These are phyloP conservation scores for Plagiodera versicolora DNA, from an alignment of 2,888 invertebrate genomes.

Conservation along the genomic window DNA sequence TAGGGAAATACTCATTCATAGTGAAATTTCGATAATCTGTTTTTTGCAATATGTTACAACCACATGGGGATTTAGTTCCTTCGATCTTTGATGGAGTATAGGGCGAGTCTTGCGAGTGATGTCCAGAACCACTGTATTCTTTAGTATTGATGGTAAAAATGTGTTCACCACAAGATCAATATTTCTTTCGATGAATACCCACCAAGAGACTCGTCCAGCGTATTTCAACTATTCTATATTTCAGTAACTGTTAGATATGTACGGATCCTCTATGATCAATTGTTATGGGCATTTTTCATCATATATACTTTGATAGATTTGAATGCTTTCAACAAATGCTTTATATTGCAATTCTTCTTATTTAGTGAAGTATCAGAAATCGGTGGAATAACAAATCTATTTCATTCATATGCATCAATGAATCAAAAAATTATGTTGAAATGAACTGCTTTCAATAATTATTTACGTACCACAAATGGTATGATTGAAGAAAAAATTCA, in stretches of 20 bases:
- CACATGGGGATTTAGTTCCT: neutral
- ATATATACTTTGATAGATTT: too few relatives aligned
- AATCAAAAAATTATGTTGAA: too few relatives aligned
- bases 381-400: too few relatives aligned
- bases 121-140: neutral
- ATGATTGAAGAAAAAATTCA: too few relatives aligned
- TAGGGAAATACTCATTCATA: slow-evolving; percentile 46
- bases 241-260: neutral
- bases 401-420: too few relatives aligned
- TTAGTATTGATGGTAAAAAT: neutral
- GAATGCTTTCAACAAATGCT: too few relatives aligned
- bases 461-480: too few relatives aligned
- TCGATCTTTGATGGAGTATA: neutral
- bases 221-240: neutral
- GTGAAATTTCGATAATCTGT: slow-evolving; percentile 28
- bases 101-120: neutral
- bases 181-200: neutral
- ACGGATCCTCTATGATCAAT: too few relatives aligned
- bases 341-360: too few relatives aligned
- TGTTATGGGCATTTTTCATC: too few relatives aligned
- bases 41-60: slow-evolving; percentile 25
- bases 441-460: too few relatives aligned
- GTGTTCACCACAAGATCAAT: neutral
- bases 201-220: neutral
- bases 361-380: too few relatives aligned